These are phyloP conservation scores for Rhabdomys pumilio DNA, from an alignment of 2,797 vertebrate genomes.

Conservation along the genomic window DNA sequence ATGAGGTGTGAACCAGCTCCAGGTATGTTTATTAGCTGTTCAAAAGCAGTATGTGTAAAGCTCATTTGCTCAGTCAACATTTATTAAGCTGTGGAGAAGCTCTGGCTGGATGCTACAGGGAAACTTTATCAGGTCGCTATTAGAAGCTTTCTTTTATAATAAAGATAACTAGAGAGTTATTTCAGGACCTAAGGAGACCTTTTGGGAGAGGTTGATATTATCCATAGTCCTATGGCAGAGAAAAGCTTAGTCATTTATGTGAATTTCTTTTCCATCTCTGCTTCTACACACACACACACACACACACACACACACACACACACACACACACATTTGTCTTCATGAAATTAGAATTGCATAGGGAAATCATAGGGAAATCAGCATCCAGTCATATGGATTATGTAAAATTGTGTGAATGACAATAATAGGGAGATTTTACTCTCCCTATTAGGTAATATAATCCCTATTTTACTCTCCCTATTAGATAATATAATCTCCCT, in stretches of 20 bases:
- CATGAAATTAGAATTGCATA: not conserved
- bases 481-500: too few species aligned
- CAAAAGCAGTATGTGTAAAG: not conserved
- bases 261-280: not conserved
- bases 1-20: not conserved
- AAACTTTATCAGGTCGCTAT: constrained; percentile 46
- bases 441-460: too few species aligned
- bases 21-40: not conserved
- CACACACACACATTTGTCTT: not conserved
- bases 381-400: not conserved
- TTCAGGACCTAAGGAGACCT: constrained; percentile 23
- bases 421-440: not conserved
- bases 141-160: constrained; percentile 63
- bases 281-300: not conserved
- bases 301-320: not conserved
- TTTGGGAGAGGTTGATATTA: constrained; percentile 44
- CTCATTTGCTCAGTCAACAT: not conserved
- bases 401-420: not conserved
- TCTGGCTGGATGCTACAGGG: constrained; percentile 16
- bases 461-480: too few species aligned
- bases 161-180: constrained; percentile 39
- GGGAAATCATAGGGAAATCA: constrained; percentile 52
- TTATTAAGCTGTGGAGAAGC: not conserved
- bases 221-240: not conserved
- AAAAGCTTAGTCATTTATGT: constrained; percentile 29